These are phyloP conservation scores for Hydrocynus forskahlii DNA, from an alignment of 2,797 vertebrate genomes.

Conservation along the genomic window DNA sequence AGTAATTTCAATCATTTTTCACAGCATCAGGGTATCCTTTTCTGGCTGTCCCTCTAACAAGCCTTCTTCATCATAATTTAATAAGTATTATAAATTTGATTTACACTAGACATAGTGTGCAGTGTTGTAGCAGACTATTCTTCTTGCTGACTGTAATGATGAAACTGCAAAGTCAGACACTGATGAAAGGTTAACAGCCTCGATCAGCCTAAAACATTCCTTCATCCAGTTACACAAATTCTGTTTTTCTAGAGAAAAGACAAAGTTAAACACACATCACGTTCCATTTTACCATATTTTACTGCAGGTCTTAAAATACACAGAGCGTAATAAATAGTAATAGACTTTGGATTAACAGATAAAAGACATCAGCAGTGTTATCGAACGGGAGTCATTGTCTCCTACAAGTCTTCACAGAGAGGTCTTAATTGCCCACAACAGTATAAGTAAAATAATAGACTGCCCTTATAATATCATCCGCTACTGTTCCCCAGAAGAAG, in stretches of 20 bases:
- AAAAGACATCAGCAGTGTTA: not conserved
- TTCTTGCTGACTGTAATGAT: not conserved
- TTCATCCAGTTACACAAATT: constrained; percentile 25
- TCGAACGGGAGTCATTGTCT: not conserved
- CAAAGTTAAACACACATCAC: constrained; percentile 13
- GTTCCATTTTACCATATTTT: constrained; percentile 34
- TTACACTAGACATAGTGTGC: not conserved
- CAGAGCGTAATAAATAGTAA: not conserved
- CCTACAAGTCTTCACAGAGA: not conserved
- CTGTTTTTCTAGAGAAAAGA: constrained; percentile 40
- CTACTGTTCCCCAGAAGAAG: not conserved
- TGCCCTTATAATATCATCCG: not conserved
- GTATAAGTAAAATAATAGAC: not conserved
- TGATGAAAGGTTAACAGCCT: constrained; percentile 33
- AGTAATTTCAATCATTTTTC: constrained; percentile 8
- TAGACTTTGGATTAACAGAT: not conserved
- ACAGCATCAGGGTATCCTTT: not conserved
- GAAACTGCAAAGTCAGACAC: constrained; percentile 17
- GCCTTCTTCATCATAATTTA: not conserved
- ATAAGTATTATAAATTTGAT: not conserved
- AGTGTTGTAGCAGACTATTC: not conserved
- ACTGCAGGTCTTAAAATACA: not conserved
- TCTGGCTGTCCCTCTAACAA: not conserved
- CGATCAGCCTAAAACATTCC: constrained; percentile 38
- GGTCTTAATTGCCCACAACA: not conserved